A percentile compares a stretch with the other conserved stretches of the same genome.
These are phyloP conservation scores for Archivesica marissinica DNA, from an alignment of 1,140 invertebrate genomes.

Conservation along the genomic window DNA sequence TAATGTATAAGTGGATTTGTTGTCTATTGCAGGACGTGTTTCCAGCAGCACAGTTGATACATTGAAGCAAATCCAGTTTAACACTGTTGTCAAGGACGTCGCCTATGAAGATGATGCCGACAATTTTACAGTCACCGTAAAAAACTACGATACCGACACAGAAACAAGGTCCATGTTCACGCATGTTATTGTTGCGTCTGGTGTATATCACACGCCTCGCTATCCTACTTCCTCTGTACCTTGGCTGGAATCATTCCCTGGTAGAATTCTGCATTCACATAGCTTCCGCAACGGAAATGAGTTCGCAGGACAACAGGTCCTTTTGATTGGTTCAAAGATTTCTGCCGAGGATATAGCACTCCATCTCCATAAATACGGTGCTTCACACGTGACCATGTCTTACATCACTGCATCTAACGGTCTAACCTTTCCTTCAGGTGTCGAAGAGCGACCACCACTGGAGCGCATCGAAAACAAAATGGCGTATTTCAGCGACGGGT, in stretches of 20 bases:
- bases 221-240: slow-evolving; percentile 4
- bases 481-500: slow-evolving; percentile 51
- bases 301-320: slow-evolving; percentile 44
- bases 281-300: slow-evolving; percentile 39
- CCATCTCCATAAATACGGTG: slow-evolving; percentile 42
- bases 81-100: slow-evolving; percentile 7
- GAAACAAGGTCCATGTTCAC: slow-evolving; percentile 39
- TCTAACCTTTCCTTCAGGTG: slow-evolving; percentile 9
- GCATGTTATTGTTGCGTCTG: slow-evolving; percentile 50
- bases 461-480: slow-evolving; percentile 3
- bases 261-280: slow-evolving; percentile 58
- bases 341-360: slow-evolving; percentile 57
- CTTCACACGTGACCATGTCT: neutral
- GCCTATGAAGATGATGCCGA: neutral
- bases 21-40: no score
- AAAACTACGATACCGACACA: slow-evolving; percentile 11
- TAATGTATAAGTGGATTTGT: no score
- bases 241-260: slow-evolving; percentile 32
- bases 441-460: slow-evolving; percentile 42
- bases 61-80: slow-evolving; percentile 16
- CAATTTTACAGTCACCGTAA: slow-evolving; percentile 48
- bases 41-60: no score
- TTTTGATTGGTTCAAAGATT: slow-evolving; percentile 33
- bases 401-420: slow-evolving; percentile 7
- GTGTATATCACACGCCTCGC: slow-evolving; percentile 45